These are phyloP conservation scores for Pomacea canaliculata DNA, from an alignment of 2,888 invertebrate genomes.

Conservation along the genomic window DNA sequence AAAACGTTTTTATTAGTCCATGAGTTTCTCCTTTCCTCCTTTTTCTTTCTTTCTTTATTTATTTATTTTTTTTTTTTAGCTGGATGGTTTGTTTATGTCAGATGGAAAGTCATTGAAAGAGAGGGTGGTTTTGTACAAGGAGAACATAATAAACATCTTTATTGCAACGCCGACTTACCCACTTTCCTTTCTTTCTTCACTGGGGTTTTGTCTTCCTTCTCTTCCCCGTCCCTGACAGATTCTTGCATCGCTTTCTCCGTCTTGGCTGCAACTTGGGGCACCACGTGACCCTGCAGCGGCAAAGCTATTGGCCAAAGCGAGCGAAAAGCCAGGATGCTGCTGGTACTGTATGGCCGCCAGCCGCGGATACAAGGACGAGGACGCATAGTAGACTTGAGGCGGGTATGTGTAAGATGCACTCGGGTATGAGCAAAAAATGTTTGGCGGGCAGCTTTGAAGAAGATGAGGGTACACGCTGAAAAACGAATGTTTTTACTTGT, in stretches of 20 bases:
- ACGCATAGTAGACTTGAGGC: neutral
- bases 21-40: neutral
- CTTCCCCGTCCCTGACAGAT: too few species aligned
- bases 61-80: too few species aligned
- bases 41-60: too few species aligned
- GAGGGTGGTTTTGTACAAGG: too few species aligned
- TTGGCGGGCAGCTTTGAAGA: constrained; percentile 3
- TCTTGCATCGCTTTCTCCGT: too few species aligned
- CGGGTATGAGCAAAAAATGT: neutral
- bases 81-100: too few species aligned
- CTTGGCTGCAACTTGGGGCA: neutral
- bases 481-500: neutral
- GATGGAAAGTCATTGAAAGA: too few species aligned
- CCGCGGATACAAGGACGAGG: neutral
- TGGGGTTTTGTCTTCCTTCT: too few species aligned
- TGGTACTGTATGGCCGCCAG: constrained; percentile 9
- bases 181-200: too few species aligned
- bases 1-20: too few species aligned
- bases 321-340: neutral
- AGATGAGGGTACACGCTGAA: constrained; percentile 7
- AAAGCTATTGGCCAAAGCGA: constrained; percentile 1
- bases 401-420: constrained; percentile 2
- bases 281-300: neutral
- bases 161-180: too few species aligned
- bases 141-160: too few species aligned